Evolutionary conservation across 2,797 vertebrate genomes (phyloP).

Genomic region (Melopsittacus undulatus): DNA sequence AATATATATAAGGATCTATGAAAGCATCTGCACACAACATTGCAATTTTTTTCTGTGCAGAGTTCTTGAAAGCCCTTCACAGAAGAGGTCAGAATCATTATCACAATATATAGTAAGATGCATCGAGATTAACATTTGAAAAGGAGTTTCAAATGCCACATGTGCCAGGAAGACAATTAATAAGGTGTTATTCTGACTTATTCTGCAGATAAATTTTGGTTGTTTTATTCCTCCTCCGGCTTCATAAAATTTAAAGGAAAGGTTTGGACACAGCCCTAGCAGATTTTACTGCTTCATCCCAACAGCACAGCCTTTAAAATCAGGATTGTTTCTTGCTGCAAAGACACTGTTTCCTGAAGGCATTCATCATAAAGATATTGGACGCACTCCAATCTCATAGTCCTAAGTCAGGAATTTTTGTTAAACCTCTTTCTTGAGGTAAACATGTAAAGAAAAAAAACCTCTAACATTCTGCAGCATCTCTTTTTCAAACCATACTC

Average conservation of each 20-base stretch:
- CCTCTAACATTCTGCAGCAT: neutral
- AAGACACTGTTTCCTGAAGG: constrained; percentile 33
- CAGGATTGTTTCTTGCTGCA: neutral
- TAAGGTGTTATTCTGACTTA: neutral
- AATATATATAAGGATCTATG: neutral
- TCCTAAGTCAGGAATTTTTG: constrained; percentile 14
- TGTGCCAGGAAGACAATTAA: neutral
- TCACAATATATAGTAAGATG: neutral
- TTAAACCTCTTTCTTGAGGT: neutral
- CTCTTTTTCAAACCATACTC: neutral
- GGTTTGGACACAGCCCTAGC: neutral
- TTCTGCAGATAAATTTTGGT: neutral
- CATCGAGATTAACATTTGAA: neutral
- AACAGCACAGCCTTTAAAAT: neutral
- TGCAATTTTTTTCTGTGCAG: neutral
- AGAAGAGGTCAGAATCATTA: neutral
- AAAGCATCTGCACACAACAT: neutral
- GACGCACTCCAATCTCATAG: neutral
- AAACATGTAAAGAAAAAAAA: neutral
- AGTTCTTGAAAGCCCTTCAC: neutral
- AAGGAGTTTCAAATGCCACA: neutral
- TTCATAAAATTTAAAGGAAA: neutral
- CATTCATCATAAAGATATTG: constrained; percentile 33
- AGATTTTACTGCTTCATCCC: neutral
- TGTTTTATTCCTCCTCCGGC: neutral